Evolutionary conservation across 2,888 invertebrate species (phyloP), one percentile per base, ranked within the genome.

Genomic region (Pycnomerus fuliginosus): DNA sequence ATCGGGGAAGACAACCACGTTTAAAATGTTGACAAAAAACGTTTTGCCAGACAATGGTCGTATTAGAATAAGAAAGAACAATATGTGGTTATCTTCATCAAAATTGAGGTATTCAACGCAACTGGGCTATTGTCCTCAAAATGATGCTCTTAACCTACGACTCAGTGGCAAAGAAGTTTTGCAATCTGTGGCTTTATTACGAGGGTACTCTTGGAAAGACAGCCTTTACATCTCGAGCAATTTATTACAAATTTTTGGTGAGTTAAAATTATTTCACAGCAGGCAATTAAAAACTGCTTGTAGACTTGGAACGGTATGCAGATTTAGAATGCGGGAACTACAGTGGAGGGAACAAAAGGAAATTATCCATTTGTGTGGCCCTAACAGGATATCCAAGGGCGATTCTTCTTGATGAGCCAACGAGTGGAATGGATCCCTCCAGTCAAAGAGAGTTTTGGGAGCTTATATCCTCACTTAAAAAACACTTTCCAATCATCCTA

Each of bases 91-190:
- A n/a, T n/a, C 11, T 17, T 4, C 2, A 20, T 16, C 12, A 36
- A 29, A 13, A 24, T 42, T 32, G 15, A 51, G 87, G 83, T 90
- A 87, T 64, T 75, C 87, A 34, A 76, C 79, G 36, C 75, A 80
- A 46, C 80, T 93, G 64, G 91, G 93, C 15, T 95, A 95, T 72
- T 95, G 95, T 68, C 94, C 95, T 0, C 95, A 95, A 74, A 85
- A 84, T 68, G 84, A 87, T 72, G 90, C 90, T 0, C 71, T 93
- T 27, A 85, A 91, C 60, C 80, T 78, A 39, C 84, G 84, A 59
- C 77, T 90, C 65, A 88, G 90, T 4, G 86, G 89, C 0, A 72
- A 78, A 43, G 84, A 92, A 65, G 85, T 87, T 62, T 72, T 95
- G 29, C 71, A 68, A 29, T 74, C 88, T 45, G 83, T 89, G 71